Conservation (phyloP, 64 coral and sea anemone genomes). For the Astreopora myriophthalma region DNA sequence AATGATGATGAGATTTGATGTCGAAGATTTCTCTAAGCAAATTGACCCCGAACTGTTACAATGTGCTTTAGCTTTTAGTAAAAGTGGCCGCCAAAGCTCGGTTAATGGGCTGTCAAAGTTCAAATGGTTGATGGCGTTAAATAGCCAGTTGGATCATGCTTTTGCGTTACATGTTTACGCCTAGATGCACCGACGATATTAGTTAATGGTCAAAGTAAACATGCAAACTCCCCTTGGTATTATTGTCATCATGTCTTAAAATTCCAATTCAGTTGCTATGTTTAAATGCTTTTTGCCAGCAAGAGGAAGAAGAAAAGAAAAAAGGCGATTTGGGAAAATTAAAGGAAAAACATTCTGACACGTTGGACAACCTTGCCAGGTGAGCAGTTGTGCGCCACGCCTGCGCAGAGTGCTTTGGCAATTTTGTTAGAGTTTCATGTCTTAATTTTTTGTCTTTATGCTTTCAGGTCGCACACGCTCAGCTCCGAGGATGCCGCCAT, state of each 20-base stretch:
- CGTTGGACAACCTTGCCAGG: conserved; percentile 71
- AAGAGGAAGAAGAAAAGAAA: conserved; percentile 73
- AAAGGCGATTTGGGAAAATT: conserved; percentile 55
- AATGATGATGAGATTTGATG: too few relatives aligned
- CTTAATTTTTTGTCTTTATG: not conserved
- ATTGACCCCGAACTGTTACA: too few relatives aligned
- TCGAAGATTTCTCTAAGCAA: too few relatives aligned
- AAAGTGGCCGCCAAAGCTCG: too few relatives aligned
- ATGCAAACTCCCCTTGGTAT: not conserved
- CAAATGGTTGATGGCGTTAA: too few relatives aligned
- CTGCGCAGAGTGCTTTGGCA: too few relatives aligned
- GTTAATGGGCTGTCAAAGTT: too few relatives aligned
- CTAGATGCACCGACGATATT: too few relatives aligned
- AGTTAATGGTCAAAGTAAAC: too few relatives aligned
- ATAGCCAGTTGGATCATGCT: too few relatives aligned
- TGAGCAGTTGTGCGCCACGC: not conserved
- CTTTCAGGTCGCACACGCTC: conserved; percentile 66
- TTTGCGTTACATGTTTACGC: too few relatives aligned
- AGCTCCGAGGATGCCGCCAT: conserved; percentile 57
- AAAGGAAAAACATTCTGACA: conserved; percentile 52
- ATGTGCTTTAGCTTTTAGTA: too few relatives aligned
- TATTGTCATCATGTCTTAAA: not conserved
- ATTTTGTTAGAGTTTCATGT: not conserved
- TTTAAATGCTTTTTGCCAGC: conserved; percentile 3
- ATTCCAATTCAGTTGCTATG: not conserved